Conservation (phyloP, 2,888 invertebrate species). For the Platypus cylindrus region DNA sequence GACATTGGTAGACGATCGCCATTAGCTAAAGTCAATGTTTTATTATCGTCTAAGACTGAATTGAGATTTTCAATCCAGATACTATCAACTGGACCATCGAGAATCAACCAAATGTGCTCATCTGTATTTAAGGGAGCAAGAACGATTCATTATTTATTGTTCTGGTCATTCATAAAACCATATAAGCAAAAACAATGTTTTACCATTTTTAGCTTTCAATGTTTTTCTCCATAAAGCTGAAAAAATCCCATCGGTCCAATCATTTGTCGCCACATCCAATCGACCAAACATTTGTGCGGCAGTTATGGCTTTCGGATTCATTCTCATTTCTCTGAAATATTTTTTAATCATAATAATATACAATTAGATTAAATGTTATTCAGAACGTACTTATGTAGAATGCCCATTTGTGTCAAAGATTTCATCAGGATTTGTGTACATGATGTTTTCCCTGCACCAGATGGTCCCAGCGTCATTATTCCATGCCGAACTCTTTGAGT, state of each 20-base stretch:
- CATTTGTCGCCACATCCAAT: constrained; percentile 92
- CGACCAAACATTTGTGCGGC: constrained; percentile 97
- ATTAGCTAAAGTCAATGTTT: constrained; percentile 87
- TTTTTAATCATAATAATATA: constrained; percentile 5
- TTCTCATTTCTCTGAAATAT: constrained; percentile 69
- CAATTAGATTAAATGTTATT: no score
- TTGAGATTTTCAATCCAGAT: constrained; percentile 98
- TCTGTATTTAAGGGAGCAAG: constrained; percentile 28
- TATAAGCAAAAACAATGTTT: background rate
- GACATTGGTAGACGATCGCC: constrained; percentile 93
- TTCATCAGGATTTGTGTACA: constrained; percentile 87
- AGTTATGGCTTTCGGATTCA: constrained; percentile 97
- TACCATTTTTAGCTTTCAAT: constrained; percentile 67
- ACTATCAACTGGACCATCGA: constrained; percentile 94
- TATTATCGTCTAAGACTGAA: constrained; percentile 93
- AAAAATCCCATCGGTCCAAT: constrained; percentile 98
- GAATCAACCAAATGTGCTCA: constrained; percentile 85
- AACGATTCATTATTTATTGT: background rate
- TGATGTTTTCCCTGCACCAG: constrained; percentile 89
- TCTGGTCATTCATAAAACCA: background rate
- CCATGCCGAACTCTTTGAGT: constrained; percentile 92
- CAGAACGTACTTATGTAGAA: constrained; percentile 56
- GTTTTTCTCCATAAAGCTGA: constrained; percentile 94
- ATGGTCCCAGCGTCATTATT: constrained; percentile 90
- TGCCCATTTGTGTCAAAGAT: constrained; percentile 73